Conservation (phyloP, 2,797 vertebrate genomes). For the Crenichthys baileyi region DNA sequence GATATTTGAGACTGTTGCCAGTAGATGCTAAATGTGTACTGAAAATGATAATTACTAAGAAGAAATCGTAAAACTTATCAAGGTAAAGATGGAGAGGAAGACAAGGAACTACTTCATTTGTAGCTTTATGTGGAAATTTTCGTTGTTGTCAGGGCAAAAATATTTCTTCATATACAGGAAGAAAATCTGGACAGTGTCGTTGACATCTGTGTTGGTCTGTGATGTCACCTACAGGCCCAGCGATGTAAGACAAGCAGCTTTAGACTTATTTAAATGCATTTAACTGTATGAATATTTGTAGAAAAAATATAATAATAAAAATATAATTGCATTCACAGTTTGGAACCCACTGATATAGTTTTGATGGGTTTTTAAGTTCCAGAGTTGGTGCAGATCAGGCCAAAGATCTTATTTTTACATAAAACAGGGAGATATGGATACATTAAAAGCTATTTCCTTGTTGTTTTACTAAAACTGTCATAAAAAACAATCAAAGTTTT, state of each 20-base stretch:
- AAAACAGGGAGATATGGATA: no score
- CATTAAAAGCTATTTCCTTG: no score
- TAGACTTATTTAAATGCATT: no score
- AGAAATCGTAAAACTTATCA: neutral
- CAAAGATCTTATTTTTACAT: no score
- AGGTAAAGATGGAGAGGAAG: neutral
- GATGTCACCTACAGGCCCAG: no score
- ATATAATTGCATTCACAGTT: neutral
- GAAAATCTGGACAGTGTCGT: neutral
- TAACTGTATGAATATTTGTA: neutral
- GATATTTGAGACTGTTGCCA: neutral
- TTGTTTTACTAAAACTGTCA: no score
- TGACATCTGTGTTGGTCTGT: no score
- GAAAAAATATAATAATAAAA: neutral
- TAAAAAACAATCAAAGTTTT: neutral
- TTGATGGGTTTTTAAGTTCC: neutral
- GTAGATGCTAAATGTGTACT: neutral
- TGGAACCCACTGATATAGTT: no score
- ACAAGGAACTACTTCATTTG: neutral
- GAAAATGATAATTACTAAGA: neutral
- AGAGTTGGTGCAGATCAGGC: no score
- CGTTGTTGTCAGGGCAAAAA: neutral
- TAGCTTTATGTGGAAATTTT: neutral
- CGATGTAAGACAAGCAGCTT: no score
- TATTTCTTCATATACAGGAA: neutral